These are phyloP conservation scores for Caenorhabditis sulstoni DNA, from an alignment of 2,888 invertebrate genomes.

Conservation along the genomic window DNA sequence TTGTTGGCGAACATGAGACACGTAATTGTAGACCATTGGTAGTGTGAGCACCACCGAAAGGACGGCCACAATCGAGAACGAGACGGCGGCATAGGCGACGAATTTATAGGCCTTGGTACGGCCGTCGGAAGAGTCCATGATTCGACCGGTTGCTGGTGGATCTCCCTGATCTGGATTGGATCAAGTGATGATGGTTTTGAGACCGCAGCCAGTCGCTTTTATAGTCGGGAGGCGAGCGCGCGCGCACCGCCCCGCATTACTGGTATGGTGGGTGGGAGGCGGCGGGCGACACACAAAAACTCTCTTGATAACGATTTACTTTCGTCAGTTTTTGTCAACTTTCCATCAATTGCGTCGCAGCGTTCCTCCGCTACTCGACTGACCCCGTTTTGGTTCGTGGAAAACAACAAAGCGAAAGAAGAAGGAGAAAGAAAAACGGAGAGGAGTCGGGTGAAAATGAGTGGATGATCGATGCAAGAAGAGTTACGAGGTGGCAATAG, in stretches of 20 bases:
- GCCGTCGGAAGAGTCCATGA: constrained; percentile 65
- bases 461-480: too few species aligned
- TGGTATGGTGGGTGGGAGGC: constrained; percentile 22
- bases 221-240: constrained; percentile 23
- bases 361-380: constrained; percentile 5
- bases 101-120: constrained; percentile 75
- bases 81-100: constrained; percentile 74
- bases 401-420: background rate
- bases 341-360: constrained; percentile 48
- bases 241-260: constrained; percentile 30
- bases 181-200: constrained; percentile 59
- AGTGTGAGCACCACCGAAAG: constrained; percentile 72
- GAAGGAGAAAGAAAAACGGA: constrained; percentile 27
- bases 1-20: constrained; percentile 67
- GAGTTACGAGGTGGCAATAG: too few species aligned
- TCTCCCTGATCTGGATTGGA: constrained; percentile 58
- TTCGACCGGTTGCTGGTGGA: constrained; percentile 39
- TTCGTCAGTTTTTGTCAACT: constrained; percentile 58
- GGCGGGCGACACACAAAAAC: constrained; percentile 23
- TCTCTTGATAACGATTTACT: constrained; percentile 57
- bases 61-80: constrained; percentile 74
- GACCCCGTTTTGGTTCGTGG: constrained; percentile 1
- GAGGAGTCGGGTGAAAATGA: too few species aligned
- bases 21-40: constrained; percentile 74
- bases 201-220: constrained; percentile 30